A percentile compares a stretch with the other conserved stretches of the same genome.
Evolutionary conservation across 2,113 vertebrate species (phyloP).

Genomic region (Bostrychus sinensis): DNA sequence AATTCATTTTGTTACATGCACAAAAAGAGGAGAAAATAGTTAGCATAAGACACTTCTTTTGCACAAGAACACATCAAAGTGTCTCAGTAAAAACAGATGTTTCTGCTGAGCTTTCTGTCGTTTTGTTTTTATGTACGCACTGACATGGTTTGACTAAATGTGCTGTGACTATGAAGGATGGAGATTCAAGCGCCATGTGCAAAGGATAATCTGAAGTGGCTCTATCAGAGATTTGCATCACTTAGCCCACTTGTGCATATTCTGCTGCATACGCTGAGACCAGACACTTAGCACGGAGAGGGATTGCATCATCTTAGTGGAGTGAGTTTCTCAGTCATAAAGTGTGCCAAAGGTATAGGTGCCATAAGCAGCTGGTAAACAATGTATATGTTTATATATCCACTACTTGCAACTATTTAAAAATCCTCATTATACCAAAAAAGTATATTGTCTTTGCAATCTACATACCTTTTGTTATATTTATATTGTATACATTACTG

Average conservation of each 20-base stretch:
- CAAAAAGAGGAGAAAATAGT: slow-evolving; percentile 45
- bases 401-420: too few relatives aligned
- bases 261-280: slow-evolving; percentile 50
- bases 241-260: slow-evolving; percentile 59
- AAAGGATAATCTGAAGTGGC: slow-evolving; percentile 62
- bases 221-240: slow-evolving; percentile 66
- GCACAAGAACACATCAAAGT: slow-evolving; percentile 4
- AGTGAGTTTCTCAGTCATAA: slow-evolving; percentile 50
- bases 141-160: slow-evolving; percentile 53
- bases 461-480: too few relatives aligned
- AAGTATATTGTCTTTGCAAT: too few relatives aligned
- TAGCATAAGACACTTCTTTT: slow-evolving; percentile 49
- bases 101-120: slow-evolving; percentile 18
- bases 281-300: slow-evolving; percentile 49
- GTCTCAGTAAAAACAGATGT: slow-evolving; percentile 8
- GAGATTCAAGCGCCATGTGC: slow-evolving; percentile 34
- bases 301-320: slow-evolving; percentile 52
- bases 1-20: slow-evolving; percentile 49
- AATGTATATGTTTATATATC: too few relatives aligned
- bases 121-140: slow-evolving; percentile 34
- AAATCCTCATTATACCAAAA: too few relatives aligned
- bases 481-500: too few relatives aligned
- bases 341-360: slow-evolving; percentile 30
- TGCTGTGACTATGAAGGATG: slow-evolving; percentile 51
- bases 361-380: slow-evolving; percentile 3